Base-by-base conservation (phyloP, 2,888 invertebrate genomes). In the Plebejus anna region DNA sequence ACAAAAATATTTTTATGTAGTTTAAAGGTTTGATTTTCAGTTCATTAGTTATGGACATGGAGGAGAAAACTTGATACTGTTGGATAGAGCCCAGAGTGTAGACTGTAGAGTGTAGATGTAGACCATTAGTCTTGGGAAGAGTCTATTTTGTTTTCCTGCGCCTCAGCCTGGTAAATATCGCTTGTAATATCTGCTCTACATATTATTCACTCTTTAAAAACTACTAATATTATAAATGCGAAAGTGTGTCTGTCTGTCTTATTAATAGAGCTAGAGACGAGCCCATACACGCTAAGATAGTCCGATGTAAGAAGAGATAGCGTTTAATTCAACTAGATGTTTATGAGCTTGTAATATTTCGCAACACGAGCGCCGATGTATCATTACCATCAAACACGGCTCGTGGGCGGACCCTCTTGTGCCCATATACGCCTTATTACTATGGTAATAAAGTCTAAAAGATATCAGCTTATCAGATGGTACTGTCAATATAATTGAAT, bases 381-480 rank as follows among this genome's bases (percentile, higher is more conserved):
- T 73, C 73, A 79, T 79, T 79, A 78, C 75, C 77, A 76, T 66
- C 72, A 70, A 77, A 78, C 79, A 79, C 59, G 66, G 70, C 13
- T 73, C 70, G 79, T 79, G 75, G 79, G 79, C 75, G 77, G 38
- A 51, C 16, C 16, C 16, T 47, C 5, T 5, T 71, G n/a, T 22
- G 22, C 71, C 36, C 38, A 3, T n/a, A 1, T 70, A 13, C 7
- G 9, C 42, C 38, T 22, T 71, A 71, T 71, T 16, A 42, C 42
- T 9, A 16, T n/a, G 2, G 9, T 16, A 16, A 9, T 71, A 42
- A 71, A 28, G 13, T 32, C 32, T 13, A 66, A 22, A 66, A 32
- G 28, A 9, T 9, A 11, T 11, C 28, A 22, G 9, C 11, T 66
- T 66, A 36, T 28, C 32, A 11, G 36, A 13, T 32, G 4, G 47